phyloP scores from a whole-genome alignment of 2,113 vertebrate genomes.

The Oceanodroma tethys region DNA sequence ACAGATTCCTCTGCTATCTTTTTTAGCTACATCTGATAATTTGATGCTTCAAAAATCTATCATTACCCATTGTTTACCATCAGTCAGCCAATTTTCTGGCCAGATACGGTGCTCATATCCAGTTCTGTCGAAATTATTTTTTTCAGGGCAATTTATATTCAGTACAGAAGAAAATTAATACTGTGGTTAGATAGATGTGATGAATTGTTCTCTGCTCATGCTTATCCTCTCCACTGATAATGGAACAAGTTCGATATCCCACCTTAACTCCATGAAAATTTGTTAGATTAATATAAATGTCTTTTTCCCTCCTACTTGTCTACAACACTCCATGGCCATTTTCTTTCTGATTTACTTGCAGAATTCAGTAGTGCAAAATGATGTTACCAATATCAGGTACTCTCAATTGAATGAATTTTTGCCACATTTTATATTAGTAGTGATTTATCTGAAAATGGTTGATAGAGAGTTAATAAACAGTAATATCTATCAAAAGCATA shows the following conservation, averaged over 20 bases:
- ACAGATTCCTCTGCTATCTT: constrained; percentile 44
- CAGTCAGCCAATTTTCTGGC: constrained; percentile 53
- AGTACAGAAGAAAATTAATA: constrained; percentile 46
- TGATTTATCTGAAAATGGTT: neutral
- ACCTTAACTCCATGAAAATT: neutral
- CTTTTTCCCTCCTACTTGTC: neutral
- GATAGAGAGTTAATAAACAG: neutral
- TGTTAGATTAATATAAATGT: constrained; percentile 33
- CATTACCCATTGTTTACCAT: constrained; percentile 49
- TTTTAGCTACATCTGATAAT: constrained; percentile 55
- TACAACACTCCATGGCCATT: neutral
- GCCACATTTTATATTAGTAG: neutral
- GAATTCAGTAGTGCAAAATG: neutral
- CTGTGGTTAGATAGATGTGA: neutral
- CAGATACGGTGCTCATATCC: constrained; percentile 49
- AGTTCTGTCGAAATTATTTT: neutral
- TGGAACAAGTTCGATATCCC: neutral
- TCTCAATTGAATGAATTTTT: neutral
- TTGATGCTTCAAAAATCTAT: constrained; percentile 44
- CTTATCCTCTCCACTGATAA: constrained; percentile 6
- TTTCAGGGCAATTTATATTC: constrained; percentile 47
- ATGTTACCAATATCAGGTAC: neutral
- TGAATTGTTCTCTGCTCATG: constrained; percentile 20
- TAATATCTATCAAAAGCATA: neutral
- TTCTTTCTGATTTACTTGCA: neutral